These are phyloP conservation scores for Cyclophora albipunctata DNA, from an alignment of 2,888 invertebrate genomes.

Conservation along the genomic window DNA sequence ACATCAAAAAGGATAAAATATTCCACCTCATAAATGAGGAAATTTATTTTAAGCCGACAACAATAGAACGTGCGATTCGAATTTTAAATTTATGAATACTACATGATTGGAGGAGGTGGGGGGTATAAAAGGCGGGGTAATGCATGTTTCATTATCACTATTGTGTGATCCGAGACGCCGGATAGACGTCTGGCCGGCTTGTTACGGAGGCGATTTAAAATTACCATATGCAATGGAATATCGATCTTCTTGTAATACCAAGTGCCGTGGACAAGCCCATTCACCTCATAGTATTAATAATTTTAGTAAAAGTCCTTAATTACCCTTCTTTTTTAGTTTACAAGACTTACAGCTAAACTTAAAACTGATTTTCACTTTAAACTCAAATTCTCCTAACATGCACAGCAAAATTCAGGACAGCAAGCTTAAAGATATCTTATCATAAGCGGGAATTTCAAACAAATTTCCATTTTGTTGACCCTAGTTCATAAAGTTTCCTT, in stretches of 20 bases:
- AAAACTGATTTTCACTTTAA: no score
- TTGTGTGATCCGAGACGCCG: constrained; percentile 38
- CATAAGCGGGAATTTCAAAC: no score
- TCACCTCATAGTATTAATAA: not conserved
- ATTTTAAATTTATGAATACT: constrained; percentile 47
- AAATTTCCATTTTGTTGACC: no score
- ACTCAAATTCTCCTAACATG: no score
- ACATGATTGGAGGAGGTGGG: constrained; percentile 41
- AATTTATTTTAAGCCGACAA: constrained; percentile 1
- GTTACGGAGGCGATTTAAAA: constrained; percentile 40
- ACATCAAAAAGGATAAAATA: not conserved
- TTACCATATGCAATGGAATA: constrained; percentile 55
- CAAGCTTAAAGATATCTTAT: no score
- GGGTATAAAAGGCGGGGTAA: constrained; percentile 36
- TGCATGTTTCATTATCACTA: constrained; percentile 58
- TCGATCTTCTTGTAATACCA: constrained; percentile 31
- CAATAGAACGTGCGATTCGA: constrained; percentile 18
- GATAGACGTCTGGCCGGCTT: constrained; percentile 46
- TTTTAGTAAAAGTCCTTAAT: not conserved
- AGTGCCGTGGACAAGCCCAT: constrained; percentile 1
- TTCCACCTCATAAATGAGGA: not conserved
- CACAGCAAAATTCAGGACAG: no score
- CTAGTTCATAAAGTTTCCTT: no score
- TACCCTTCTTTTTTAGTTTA: no score
- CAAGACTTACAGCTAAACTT: no score